A percentile compares a stretch with the other conserved stretches of the same genome.
Conservation (phyloP, 53 echinoderm and acorn worm genomes). For the Astropecten irregularis region DNA sequence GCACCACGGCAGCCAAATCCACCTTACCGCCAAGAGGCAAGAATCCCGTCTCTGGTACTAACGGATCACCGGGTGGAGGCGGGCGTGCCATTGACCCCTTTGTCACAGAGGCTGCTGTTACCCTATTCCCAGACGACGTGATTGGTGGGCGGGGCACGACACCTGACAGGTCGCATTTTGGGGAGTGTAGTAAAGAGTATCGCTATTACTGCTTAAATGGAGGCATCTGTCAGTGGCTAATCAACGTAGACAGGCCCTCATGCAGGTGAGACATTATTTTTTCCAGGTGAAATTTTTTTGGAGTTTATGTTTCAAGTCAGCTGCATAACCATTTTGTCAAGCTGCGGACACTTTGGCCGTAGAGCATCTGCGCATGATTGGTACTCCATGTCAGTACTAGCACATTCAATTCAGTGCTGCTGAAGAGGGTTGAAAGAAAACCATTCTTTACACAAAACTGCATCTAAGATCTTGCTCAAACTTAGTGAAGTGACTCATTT, state of each 20-base stretch:
- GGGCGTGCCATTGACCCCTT: not conserved
- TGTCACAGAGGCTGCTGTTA: not conserved
- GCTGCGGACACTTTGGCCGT: no score
- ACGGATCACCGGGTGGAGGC: not conserved
- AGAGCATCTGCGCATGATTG: no score
- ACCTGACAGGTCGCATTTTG: conserved; percentile 59
- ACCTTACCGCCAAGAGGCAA: not conserved
- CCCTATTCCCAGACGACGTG: conserved; percentile 20
- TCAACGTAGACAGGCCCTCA: conserved; percentile 58
- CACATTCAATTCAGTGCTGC: no score
- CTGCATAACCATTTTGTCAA: no score
- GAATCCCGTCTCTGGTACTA: not conserved
- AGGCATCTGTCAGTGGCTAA: conserved; percentile 69
- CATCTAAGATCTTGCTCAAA: no score
- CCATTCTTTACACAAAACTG: no score
- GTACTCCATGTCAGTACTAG: no score
- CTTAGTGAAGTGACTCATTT: no score
- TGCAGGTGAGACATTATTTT: conserved; percentile 86
- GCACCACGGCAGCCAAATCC: conserved; percentile 6
- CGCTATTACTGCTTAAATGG: conserved; percentile 79
- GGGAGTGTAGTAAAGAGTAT: conserved; percentile 57
- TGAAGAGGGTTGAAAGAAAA: no score
- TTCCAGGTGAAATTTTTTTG: no score
- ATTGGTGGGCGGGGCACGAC: conserved; percentile 1
- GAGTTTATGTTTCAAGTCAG: no score